Base-by-base conservation (phyloP, 2,888 invertebrate species). In the Phengaris alcon region DNA sequence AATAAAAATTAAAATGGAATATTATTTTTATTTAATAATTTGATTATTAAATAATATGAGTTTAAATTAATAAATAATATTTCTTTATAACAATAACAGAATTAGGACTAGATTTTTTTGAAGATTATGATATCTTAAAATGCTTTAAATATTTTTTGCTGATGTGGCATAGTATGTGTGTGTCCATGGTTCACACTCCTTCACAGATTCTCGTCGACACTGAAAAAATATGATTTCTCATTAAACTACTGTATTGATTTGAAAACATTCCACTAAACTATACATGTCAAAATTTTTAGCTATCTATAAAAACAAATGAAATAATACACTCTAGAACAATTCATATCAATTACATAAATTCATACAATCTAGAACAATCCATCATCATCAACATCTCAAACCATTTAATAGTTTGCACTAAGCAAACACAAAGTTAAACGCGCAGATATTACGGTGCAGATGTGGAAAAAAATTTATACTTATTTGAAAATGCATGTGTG, bases 171-270 rank as follows among this genome's bases (percentile, higher is more conserved):
- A 35, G 35, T 35, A 51, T 68, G 76, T 77, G 85, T 77, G 87
- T 87, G 85, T 90, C 91, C 91, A 91, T 91, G 82, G 75, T 86
- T 85, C 79, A 74, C 79, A 78, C 76, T 81, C 75, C 77, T 77
- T 78, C 55, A 59, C 77, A 80, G 79, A 75, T 78, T 78, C 74
- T 78, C 73, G 59, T 44, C 81, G 76, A 75, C 77, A 77, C 89
- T 89, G 86, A n/a, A 85, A 88, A 70, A 75, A 78, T 77, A 76
- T 7, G 35, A 22, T 64, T 5, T 35, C 22, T 22, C 15, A 15
- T 57, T 8, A 6, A 55, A n/a, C n/a, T 15, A 57, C 15, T 57
- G 22, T 22, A 9, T 59, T 5, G 7, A 59, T 15, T 59, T 59
- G 8, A 55, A n/a, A n/a, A 55, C n/a, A 55, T 55, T 0, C 15